Evolutionary conservation across 2,888 invertebrate genomes (phyloP), one percentile per base, ranked within the genome.

Genomic region (Poecilobothrus nobilitatus): DNA sequence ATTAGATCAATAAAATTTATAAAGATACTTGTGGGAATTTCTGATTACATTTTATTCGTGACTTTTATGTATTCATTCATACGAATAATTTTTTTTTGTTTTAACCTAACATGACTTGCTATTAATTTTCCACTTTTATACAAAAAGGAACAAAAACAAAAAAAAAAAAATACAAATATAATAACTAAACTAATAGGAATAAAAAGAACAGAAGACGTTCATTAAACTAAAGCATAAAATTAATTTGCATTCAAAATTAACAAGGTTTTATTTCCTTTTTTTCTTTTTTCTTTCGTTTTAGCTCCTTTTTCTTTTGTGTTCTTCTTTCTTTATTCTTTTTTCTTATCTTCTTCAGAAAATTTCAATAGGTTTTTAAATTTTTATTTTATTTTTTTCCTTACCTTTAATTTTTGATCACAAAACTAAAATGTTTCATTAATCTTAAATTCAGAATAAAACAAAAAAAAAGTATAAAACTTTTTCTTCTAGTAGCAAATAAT

Each of bases 221-320:
- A 53, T 53, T 53, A 53, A 53, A 53, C 15, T 18, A 53, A 53
- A 53, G 53, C 7, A 53, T 18, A 53, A 53, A 53, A 53, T 53
- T 53, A 53, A 53, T 53, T 53, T 53, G 53, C 53, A 53, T 53
- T 53, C 53, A 53, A 18, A 18, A 53, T 53, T 53, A 53, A 53
- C 18, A 8, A 37, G 6, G 44, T 53, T 53, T 53, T 53, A 15
- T n/a, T 53, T 53, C 7, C 18, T n/a, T 1, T 18, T 18, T 53
- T 53, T 53, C 18, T 18, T 53, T 53, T 53, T 53, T 53, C 7
- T 18, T 53, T 18, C 3, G 2, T 53, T 53, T 53, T 37, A 2
- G 37, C 7, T 37, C 7, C 27, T 4, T 27, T 27, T 27, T 27
- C 27, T 27, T 27, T 27, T 27, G 27, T 27, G 2, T 27, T 5